A percentile compares a stretch with the other conserved stretches of the same genome.
These are phyloP conservation scores for Bradypus variegatus DNA, from an alignment of 2,797 vertebrate species.

Conservation along the genomic window DNA sequence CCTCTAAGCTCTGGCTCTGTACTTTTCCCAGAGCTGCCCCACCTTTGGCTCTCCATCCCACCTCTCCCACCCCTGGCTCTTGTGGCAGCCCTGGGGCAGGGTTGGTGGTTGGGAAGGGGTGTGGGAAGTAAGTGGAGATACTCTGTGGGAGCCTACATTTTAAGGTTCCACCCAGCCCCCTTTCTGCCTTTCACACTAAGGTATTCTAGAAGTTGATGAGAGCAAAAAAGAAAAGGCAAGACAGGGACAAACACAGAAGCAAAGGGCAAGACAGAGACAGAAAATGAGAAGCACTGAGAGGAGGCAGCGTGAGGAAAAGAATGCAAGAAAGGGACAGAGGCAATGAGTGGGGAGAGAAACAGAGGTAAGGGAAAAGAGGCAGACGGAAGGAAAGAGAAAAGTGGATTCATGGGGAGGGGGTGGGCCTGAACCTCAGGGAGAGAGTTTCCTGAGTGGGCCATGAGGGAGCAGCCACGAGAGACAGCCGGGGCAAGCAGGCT, in stretches of 20 bases:
- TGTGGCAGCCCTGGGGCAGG: background rate
- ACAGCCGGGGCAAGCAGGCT: background rate
- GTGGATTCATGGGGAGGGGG: too few relatives aligned
- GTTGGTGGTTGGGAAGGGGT: background rate
- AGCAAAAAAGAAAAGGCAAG: background rate
- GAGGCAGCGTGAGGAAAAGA: background rate
- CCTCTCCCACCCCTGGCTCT: background rate
- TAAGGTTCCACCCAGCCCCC: background rate
- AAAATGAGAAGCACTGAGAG: background rate
- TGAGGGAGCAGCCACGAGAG: too few relatives aligned
- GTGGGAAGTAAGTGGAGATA: rapidly evolving
- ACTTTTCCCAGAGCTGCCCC: background rate
- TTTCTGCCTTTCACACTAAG: background rate
- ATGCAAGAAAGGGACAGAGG: background rate
- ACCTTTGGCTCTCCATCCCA: too few relatives aligned
- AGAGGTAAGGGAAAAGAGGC: background rate
- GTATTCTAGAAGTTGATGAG: background rate
- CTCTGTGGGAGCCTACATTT: background rate
- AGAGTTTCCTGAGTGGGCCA: background rate
- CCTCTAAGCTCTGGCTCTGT: background rate
- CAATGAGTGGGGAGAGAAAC: background rate
- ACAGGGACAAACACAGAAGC: background rate
- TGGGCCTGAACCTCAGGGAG: too few relatives aligned
- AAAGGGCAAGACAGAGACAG: background rate
- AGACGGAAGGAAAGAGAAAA: background rate